Base-by-base conservation (phyloP, 2,113 vertebrate species). In the Brachyhypopomus occidentalis region DNA sequence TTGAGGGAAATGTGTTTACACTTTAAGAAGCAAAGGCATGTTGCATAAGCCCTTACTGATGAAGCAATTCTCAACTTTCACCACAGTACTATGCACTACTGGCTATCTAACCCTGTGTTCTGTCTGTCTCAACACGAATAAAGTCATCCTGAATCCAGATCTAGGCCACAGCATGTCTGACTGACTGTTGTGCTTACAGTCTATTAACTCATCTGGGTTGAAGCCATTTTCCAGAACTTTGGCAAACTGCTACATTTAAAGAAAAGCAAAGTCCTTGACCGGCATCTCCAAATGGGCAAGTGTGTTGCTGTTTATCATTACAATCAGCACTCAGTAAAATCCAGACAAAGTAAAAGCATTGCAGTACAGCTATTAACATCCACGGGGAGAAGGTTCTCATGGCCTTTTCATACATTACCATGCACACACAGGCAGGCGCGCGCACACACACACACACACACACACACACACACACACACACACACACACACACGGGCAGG, bases 1-100 rank as follows among this genome's bases (percentile, higher is more conserved):
- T 86, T 69, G 63, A 66, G 75, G 77, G 58, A 71, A 84, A 84
- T 76, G 58, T 81, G 82, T 86, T 88, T 85, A 85, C 82, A 79
- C 77, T 77, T 66, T 77, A 79, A 70, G 72, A 66, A 36, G 20
- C 16, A 75, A 41, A 64, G 64, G 74, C 22, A n/a, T 20, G 72
- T 87, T 89, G 86, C 81, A 87, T 84, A 75, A 88, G 30, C 52
- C 27, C n/a, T 72, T 36, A 41, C 20, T 30, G 48, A 81, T 87
- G 74, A 83, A 83, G 86, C 84, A 85, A 84, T 63, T 52, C 38
- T 67, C 36, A 64, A 67, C 56, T 72, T 48, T 74, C 66, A 38
- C 38, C 25, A 71, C 17, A 38, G 19, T 22, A 76, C 20, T 60
- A 17, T 6, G 17, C 77, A 41, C 23, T 23, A 8, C 11, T 58